A percentile compares a stretch with the other conserved stretches of the same genome.
Conservation (phyloP, 2,888 invertebrate species). For the Leucophora obtusa region DNA sequence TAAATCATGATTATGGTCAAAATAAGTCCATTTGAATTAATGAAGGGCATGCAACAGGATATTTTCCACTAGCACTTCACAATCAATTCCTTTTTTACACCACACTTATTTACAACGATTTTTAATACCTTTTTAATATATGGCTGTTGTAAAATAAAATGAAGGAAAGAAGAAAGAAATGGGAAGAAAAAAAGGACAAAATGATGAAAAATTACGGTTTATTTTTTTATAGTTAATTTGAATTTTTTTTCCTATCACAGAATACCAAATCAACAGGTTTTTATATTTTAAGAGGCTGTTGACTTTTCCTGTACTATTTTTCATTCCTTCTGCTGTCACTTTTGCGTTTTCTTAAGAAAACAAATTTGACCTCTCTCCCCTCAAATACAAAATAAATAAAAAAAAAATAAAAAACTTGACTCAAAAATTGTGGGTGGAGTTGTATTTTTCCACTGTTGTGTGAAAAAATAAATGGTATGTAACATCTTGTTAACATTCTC, state of each 20-base stretch:
- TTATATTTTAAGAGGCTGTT: conserved; percentile 20
- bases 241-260: conserved; percentile 24
- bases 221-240: conserved; percentile 50
- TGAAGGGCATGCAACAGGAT: conserved; percentile 57
- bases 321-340: conserved; percentile 33
- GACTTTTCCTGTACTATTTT: conserved; percentile 14
- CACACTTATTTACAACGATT: conserved; percentile 28
- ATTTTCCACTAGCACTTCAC: conserved; percentile 6
- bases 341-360: conserved; percentile 16
- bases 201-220: conserved; percentile 36
- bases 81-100: conserved; percentile 35
- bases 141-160: conserved; percentile 7
- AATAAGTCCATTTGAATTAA: conserved; percentile 42
- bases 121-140: conserved; percentile 52
- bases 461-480: conserved; percentile 47
- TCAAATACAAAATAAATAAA: background rate
- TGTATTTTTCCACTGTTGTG: conserved; percentile 17
- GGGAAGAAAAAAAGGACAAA: conserved; percentile 13
- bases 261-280: conserved; percentile 66
- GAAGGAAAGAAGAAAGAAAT: background rate
- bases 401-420: conserved; percentile 6
- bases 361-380: conserved; percentile 44
- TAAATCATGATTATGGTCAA: conserved; percentile 58
- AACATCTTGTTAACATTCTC: conserved; percentile 57
- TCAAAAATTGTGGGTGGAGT: background rate